A percentile compares a stretch with the other conserved stretches of the same genome.
Conservation (phyloP, 2,113 vertebrate genomes). For the Burhinus oedicnemus region DNA sequence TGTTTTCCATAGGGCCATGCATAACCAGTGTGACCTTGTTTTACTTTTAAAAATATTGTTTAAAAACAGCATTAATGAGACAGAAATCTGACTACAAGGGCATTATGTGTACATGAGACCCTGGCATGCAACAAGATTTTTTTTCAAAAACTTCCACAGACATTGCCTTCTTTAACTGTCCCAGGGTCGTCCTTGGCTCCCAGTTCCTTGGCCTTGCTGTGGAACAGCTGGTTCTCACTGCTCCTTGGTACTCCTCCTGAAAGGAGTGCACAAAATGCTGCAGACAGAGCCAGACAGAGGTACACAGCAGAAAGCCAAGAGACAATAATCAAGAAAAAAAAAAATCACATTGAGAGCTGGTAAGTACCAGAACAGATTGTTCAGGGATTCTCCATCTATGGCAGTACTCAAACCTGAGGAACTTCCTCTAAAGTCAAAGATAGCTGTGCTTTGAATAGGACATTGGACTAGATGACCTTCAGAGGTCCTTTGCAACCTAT, state of each 20-base stretch:
- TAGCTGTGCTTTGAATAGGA: background rate
- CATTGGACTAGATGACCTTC: background rate
- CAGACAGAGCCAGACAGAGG: background rate
- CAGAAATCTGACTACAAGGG: background rate
- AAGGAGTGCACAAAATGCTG: background rate
- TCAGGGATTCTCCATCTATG: background rate
- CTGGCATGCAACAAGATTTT: background rate
- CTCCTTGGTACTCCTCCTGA: background rate
- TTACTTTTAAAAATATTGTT: background rate
- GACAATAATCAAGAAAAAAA: background rate
- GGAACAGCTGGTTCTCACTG: background rate
- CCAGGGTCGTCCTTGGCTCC: background rate
- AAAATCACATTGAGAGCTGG: background rate
- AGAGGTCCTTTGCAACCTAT: background rate
- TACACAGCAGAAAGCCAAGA: background rate
- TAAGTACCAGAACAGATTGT: background rate
- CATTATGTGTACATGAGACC: background rate
- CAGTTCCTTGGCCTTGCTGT: fast-evolving
- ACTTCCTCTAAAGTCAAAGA: background rate
- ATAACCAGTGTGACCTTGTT: background rate
- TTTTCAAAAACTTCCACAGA: background rate
- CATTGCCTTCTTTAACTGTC: background rate
- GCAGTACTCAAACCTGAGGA: background rate
- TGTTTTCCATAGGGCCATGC: background rate
- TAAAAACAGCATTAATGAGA: background rate